Conservation (phyloP, 1,140 invertebrate genomes). For the Pogonomyrmex barbatus region DNA sequence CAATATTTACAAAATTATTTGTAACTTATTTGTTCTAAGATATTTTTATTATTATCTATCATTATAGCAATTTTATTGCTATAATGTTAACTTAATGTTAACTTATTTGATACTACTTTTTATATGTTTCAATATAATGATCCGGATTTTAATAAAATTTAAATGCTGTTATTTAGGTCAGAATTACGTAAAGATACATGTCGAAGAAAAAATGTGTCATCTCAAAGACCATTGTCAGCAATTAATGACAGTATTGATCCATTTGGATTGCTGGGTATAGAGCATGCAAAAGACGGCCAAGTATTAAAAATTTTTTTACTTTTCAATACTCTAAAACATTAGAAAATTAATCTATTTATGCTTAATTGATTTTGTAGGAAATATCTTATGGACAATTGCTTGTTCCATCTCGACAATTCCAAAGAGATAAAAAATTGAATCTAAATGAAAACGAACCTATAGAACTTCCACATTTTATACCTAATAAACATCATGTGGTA, state of each 20-base stretch:
- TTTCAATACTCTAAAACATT: neutral
- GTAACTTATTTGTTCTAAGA: neutral
- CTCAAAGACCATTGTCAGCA: constrained; percentile 92
- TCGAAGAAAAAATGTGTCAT: constrained; percentile 93
- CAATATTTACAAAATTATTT: neutral
- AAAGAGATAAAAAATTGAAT: constrained; percentile 84
- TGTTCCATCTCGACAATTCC: constrained; percentile 90
- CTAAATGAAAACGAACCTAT: constrained; percentile 87
- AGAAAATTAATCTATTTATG: neutral
- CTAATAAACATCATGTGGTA: constrained; percentile 87
- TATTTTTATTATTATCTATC: neutral
- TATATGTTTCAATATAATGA: neutral
- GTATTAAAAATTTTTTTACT: constrained; percentile 81
- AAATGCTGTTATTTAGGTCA: constrained; percentile 85
- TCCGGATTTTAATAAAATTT: constrained; percentile 1
- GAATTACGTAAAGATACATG: constrained; percentile 91
- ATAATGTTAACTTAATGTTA: too few relatives aligned
- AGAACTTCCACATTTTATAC: constrained; percentile 84
- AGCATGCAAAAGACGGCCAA: constrained; percentile 93
- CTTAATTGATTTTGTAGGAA: constrained; percentile 85
- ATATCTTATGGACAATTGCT: constrained; percentile 95
- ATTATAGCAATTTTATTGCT: neutral
- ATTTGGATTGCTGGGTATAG: constrained; percentile 93
- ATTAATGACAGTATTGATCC: constrained; percentile 94
- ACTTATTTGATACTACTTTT: neutral